phyloP scores from a whole-genome alignment of 1,140 invertebrate species.

The Agrilus planipennis region DNA sequence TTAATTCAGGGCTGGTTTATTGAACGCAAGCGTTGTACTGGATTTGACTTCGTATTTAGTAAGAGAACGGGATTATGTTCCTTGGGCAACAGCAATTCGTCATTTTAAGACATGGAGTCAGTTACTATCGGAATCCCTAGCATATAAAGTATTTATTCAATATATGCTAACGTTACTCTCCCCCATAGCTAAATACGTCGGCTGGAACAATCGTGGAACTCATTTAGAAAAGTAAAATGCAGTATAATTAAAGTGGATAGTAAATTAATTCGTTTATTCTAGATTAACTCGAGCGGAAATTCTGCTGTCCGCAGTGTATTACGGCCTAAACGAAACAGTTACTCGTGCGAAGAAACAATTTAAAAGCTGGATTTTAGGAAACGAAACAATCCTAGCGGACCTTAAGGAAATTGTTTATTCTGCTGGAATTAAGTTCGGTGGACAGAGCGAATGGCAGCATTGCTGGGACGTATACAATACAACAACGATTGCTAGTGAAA shows the following conservation, averaged over 20 bases:
- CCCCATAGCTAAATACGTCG: conserved; percentile 48
- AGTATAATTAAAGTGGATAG: background rate
- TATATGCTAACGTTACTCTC: conserved; percentile 48
- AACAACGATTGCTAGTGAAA: conserved; percentile 54
- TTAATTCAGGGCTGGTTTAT: conserved; percentile 48
- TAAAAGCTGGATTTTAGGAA: conserved; percentile 50
- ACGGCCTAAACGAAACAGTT: conserved; percentile 49
- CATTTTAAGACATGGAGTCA: conserved; percentile 57
- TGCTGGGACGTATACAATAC: conserved; percentile 60
- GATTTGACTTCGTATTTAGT: conserved; percentile 56
- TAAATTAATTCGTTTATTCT: conserved; percentile 2
- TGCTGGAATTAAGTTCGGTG: conserved; percentile 58
- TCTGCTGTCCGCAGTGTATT: conserved; percentile 42
- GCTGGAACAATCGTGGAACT: conserved; percentile 53
- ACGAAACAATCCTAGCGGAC: conserved; percentile 49
- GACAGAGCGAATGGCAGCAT: conserved; percentile 59
- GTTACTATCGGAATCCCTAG: conserved; percentile 51
- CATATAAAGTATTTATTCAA: conserved; percentile 49
- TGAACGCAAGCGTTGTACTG: conserved; percentile 56
- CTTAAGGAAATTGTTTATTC: conserved; percentile 63
- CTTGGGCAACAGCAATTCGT: conserved; percentile 57
- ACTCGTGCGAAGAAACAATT: conserved; percentile 50
- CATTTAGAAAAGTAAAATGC: conserved; percentile 50
- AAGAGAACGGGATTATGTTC: conserved; percentile 60
- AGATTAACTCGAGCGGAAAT: conserved; percentile 29